phyloP scores from a whole-genome alignment of 2,888 invertebrate species.

The Scelioninae gen. 1 region DNA sequence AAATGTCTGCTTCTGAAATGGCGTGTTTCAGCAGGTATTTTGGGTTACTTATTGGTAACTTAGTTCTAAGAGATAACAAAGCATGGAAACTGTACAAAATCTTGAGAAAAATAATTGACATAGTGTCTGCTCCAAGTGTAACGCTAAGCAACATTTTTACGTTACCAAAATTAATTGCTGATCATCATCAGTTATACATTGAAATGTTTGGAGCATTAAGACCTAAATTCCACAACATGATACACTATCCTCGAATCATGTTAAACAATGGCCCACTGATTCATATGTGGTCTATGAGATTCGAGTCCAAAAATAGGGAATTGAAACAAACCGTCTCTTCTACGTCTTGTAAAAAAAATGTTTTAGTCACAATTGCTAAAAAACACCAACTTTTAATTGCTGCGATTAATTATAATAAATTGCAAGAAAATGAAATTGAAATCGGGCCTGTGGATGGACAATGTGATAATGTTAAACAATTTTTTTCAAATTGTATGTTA shows the following conservation, averaged over 20 bases:
- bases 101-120: too few relatives aligned
- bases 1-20: too few relatives aligned
- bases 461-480: background rate
- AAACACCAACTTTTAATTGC: conserved; percentile 32
- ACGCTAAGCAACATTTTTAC: too few relatives aligned
- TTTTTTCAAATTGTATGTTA: background rate
- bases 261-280: conserved; percentile 34
- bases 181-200: conserved; percentile 30
- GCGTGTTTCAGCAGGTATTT: too few relatives aligned
- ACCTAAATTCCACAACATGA: conserved; percentile 45
- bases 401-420: conserved; percentile 13
- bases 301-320: conserved; percentile 47
- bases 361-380: conserved; percentile 24
- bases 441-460: conserved; percentile 8
- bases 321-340: conserved; percentile 36
- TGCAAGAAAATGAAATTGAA: background rate
- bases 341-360: conserved; percentile 38
- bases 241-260: conserved; percentile 35
- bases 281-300: conserved; percentile 41
- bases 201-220: too few relatives aligned
- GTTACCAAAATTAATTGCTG: conserved; percentile 5
- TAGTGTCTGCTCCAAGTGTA: too few relatives aligned
- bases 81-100: too few relatives aligned
- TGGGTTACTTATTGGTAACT: too few relatives aligned
- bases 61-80: too few relatives aligned